Conservation (phyloP, 2,888 invertebrate species). For the Pollenia angustigena region DNA sequence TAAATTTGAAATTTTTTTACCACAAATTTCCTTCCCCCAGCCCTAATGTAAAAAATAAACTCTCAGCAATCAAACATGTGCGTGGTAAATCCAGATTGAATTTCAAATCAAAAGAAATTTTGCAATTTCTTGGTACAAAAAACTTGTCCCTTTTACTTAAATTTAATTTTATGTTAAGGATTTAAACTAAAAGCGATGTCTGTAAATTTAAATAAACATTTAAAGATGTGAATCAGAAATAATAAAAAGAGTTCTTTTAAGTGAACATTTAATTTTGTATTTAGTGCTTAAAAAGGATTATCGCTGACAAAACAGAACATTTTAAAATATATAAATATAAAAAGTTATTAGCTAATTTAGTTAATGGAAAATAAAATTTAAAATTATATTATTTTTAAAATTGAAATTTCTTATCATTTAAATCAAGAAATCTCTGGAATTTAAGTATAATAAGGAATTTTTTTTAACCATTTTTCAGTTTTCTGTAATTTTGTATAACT, state of each 20-base stretch:
- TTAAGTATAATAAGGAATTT: no score
- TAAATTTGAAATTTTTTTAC: conserved; percentile 6
- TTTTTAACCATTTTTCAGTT: no score
- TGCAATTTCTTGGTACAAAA: neutral
- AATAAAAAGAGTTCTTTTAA: neutral
- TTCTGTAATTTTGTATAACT: no score
- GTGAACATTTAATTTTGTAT: neutral
- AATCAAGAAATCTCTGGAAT: no score
- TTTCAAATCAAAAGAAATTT: neutral
- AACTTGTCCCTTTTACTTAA: no score
- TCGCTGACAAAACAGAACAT: neutral
- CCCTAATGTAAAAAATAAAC: neutral
- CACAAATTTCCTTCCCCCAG: neutral
- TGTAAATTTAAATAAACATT: neutral
- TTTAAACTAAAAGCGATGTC: neutral
- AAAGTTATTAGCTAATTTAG: neutral
- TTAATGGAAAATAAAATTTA: neutral
- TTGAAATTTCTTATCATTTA: no score
- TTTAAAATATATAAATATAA: neutral
- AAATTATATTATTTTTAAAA: neutral
- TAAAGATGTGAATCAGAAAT: neutral
- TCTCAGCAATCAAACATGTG: neutral
- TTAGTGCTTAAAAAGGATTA: neutral
- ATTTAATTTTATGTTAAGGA: neutral
- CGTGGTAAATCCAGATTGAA: neutral